phyloP scores from a whole-genome alignment of 2,113 vertebrate genomes.

The Bos taurus region DNA sequence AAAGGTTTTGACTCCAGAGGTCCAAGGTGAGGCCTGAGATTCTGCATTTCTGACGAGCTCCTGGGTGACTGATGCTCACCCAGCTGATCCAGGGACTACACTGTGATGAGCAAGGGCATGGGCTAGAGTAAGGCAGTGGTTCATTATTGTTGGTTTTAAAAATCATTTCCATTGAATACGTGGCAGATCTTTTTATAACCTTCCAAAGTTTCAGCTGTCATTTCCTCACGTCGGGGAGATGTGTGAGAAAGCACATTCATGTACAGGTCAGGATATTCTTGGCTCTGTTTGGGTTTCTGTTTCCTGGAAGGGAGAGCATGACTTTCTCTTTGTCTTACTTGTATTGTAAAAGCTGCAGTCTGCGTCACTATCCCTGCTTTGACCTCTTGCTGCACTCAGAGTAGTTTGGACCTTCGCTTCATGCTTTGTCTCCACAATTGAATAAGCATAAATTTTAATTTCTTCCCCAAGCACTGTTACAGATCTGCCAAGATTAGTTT shows the following conservation, averaged over 20 bases:
- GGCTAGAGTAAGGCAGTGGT: slow-evolving; percentile 28
- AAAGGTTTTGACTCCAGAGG: neutral
- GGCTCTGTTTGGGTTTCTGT: slow-evolving; percentile 19
- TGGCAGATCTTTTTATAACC: slow-evolving; percentile 36
- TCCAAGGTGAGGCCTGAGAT: neutral
- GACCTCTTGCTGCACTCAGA: slow-evolving; percentile 58
- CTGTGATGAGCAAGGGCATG: slow-evolving; percentile 9
- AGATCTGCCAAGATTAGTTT: slow-evolving; percentile 34
- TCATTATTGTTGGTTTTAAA: slow-evolving; percentile 63
- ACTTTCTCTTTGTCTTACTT: slow-evolving; percentile 62
- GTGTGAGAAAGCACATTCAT: slow-evolving; percentile 30
- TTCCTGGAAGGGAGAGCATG: neutral
- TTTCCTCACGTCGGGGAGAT: neutral
- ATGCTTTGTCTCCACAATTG: slow-evolving; percentile 47
- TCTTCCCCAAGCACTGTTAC: slow-evolving; percentile 9
- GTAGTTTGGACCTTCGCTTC: slow-evolving; percentile 72
- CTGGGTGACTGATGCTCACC: neutral
- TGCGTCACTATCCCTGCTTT: slow-evolving; percentile 19
- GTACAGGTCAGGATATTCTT: slow-evolving; percentile 22
- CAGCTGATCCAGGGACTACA: neutral
- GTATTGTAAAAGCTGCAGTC: slow-evolving; percentile 57
- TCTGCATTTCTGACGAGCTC: neutral
- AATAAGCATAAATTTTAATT: slow-evolving; percentile 58
- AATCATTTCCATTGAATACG: slow-evolving; percentile 62
- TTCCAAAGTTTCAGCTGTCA: slow-evolving; percentile 47